Percentiles rank a stretch among this genome's conserved stretches.
These are phyloP conservation scores for Bostrychus sinensis DNA, from an alignment of 2,113 vertebrate species.

Conservation along the genomic window DNA sequence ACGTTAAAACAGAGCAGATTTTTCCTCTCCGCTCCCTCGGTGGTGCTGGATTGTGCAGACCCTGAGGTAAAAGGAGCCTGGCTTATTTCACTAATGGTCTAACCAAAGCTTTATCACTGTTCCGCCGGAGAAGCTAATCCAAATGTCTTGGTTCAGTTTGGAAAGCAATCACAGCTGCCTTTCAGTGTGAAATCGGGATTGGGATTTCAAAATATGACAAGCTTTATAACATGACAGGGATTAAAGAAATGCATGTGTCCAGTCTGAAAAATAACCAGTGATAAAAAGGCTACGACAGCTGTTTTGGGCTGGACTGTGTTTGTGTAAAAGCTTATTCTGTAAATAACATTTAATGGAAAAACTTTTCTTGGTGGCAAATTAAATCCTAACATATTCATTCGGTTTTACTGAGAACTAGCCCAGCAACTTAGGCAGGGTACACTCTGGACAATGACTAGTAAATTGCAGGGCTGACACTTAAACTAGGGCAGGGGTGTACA, in stretches of 20 bases:
- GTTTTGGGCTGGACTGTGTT: background rate
- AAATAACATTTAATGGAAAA: no score
- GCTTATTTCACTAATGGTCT: constrained; percentile 49
- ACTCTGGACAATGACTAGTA: no score
- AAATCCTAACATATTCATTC: no score
- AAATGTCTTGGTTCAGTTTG: constrained; percentile 41
- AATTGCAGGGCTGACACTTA: no score
- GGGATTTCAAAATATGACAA: constrained; percentile 20
- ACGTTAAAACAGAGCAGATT: constrained; percentile 28
- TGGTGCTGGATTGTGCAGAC: constrained; percentile 27
- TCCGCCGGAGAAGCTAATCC: constrained; percentile 54
- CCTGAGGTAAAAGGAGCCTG: constrained; percentile 27
- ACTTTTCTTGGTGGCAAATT: no score
- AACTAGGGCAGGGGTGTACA: no score
- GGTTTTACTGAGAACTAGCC: no score
- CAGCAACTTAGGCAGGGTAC: no score
- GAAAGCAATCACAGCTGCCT: constrained; percentile 41
- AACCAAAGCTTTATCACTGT: constrained; percentile 40
- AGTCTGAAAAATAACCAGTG: background rate
- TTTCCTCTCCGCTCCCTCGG: constrained; percentile 18
- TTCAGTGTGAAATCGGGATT: constrained; percentile 3
- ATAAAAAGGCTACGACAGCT: background rate
- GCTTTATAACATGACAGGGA: background rate
- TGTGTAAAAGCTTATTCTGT: background rate
- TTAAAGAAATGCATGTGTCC: background rate